Percentiles rank a stretch among this genome's conserved stretches.
Conservation (phyloP, 2,888 invertebrate genomes). For the Nasonia oneida region DNA sequence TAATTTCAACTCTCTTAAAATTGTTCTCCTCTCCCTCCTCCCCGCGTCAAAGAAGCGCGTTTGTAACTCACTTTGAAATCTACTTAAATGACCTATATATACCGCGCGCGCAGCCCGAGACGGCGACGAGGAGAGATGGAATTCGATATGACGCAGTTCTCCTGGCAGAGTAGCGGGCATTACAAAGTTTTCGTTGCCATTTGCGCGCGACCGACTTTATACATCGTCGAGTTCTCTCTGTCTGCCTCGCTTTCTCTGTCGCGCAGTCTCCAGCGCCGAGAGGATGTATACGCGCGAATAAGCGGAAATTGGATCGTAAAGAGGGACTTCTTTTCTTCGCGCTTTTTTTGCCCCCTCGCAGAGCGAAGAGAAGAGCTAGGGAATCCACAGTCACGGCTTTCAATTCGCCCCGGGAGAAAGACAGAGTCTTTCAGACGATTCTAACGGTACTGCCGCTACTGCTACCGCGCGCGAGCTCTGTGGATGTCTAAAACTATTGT, state of each 20-base stretch:
- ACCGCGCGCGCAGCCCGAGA: not conserved
- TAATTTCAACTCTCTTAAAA: conserved; percentile 52
- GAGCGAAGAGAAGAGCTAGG: not conserved
- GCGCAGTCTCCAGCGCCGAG: conserved; percentile 1
- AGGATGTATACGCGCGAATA: conserved; percentile 58
- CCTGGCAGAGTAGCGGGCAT: conserved; percentile 43
- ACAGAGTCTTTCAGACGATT: conserved; percentile 19
- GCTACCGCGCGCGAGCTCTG: not conserved
- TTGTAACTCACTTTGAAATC: conserved; percentile 59
- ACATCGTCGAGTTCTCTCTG: conserved; percentile 45
- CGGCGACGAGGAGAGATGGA: conserved; percentile 55
- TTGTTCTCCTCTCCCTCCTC: conserved; percentile 9
- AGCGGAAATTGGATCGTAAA: conserved; percentile 66
- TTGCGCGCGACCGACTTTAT: conserved; percentile 61
- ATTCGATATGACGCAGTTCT: conserved; percentile 59
- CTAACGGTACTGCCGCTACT: not conserved
- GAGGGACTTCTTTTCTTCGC: conserved; percentile 43
- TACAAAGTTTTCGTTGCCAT: conserved; percentile 62
- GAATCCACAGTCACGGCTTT: conserved; percentile 55
- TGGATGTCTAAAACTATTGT: conserved; percentile 50
- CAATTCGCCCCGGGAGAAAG: conserved; percentile 29
- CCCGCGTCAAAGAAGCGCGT: conserved; percentile 35
- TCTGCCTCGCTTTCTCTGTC: conserved; percentile 31
- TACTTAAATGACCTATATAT: conserved; percentile 55
- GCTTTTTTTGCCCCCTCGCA: conserved; percentile 20